phyloP scores from a whole-genome alignment of 2,797 vertebrate genomes.

The Limosa lapponica region DNA sequence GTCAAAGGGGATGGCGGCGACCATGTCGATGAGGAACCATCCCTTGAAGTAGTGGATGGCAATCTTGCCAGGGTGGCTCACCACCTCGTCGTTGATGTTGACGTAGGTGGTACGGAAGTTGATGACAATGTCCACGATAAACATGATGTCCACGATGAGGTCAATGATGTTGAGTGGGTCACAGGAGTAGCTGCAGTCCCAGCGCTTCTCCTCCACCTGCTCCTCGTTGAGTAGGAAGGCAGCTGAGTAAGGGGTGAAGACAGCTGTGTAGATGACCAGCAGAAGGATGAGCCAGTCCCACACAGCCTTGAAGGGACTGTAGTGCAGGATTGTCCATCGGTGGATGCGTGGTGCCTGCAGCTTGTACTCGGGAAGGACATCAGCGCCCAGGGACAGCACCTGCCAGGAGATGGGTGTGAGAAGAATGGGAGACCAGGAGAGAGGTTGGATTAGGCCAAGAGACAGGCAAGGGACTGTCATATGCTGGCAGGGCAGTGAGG shows the following conservation, averaged over 20 bases:
- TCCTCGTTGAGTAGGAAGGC: constrained; percentile 96
- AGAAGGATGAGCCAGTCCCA: constrained; percentile 99
- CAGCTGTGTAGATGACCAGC: constrained; percentile 96
- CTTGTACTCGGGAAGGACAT: constrained; percentile 97
- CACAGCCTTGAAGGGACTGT: constrained; percentile 98
- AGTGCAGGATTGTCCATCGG: constrained; percentile 97
- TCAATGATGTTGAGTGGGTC: constrained; percentile 96
- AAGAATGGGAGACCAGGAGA: not conserved
- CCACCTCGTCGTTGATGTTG: constrained; percentile 96
- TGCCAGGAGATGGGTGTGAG: constrained; percentile 58
- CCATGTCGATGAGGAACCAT: constrained; percentile 99
- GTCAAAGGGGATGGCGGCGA: constrained; percentile 98
- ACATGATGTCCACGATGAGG: constrained; percentile 99
- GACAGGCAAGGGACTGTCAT: not conserved
- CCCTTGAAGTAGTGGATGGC: constrained; percentile 99
- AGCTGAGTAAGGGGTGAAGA: constrained; percentile 97
- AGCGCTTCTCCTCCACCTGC: constrained; percentile 84
- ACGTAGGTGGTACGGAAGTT: constrained; percentile 99
- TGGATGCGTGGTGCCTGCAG: constrained; percentile 96
- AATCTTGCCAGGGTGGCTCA: constrained; percentile 93
- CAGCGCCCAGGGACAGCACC: constrained; percentile 96
- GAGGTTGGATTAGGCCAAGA: not conserved
- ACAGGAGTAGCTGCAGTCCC: constrained; percentile 93
- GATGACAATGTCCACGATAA: constrained; percentile 96
- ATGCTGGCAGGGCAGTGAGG: fast-evolving